phyloP scores from a whole-genome alignment of 2,888 invertebrate species.

The Conus canariensis region DNA sequence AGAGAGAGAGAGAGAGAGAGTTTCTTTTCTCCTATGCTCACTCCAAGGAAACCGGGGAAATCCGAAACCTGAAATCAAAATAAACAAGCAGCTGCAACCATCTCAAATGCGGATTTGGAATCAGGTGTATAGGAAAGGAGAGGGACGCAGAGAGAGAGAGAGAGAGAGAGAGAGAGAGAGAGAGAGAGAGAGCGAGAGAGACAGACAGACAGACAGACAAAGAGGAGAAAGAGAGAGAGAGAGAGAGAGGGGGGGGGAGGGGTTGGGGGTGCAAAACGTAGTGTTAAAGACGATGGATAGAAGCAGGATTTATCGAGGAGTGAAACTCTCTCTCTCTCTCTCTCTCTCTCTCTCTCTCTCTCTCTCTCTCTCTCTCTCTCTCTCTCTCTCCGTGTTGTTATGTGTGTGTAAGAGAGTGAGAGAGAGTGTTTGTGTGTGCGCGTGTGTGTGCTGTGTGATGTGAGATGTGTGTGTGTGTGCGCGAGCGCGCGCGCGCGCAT shows the following conservation, averaged over 20 bases:
- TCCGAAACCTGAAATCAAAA: slow-evolving; percentile 21
- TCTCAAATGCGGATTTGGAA: not conserved
- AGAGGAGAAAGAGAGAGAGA: not conserved
- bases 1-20: slow-evolving; percentile 16
- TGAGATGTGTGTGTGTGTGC: too few relatives aligned
- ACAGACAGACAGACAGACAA: not conserved
- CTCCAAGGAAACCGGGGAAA: slow-evolving; percentile 5
- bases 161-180: not conserved
- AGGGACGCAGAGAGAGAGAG: not conserved
- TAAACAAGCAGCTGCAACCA: slow-evolving; percentile 21
- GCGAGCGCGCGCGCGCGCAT: too few relatives aligned
- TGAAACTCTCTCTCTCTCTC: too few relatives aligned
- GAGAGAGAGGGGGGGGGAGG: not conserved
- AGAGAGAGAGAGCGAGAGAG: not conserved
- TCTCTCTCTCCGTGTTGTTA: too few relatives aligned
- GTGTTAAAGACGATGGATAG: too few relatives aligned
- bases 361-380: too few relatives aligned
- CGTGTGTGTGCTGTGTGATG: too few relatives aligned
- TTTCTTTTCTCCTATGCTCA: not conserved
- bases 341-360: too few relatives aligned
- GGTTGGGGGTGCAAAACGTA: too few relatives aligned
- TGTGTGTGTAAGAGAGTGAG: not conserved
- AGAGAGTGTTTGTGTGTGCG: not conserved
- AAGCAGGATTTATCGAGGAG: too few relatives aligned
- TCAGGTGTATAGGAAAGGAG: not conserved